These are phyloP conservation scores for Amphimedon queenslandica DNA, from an alignment of 37 sponge, comb jelly and placozoan genomes.

Conservation along the genomic window DNA sequence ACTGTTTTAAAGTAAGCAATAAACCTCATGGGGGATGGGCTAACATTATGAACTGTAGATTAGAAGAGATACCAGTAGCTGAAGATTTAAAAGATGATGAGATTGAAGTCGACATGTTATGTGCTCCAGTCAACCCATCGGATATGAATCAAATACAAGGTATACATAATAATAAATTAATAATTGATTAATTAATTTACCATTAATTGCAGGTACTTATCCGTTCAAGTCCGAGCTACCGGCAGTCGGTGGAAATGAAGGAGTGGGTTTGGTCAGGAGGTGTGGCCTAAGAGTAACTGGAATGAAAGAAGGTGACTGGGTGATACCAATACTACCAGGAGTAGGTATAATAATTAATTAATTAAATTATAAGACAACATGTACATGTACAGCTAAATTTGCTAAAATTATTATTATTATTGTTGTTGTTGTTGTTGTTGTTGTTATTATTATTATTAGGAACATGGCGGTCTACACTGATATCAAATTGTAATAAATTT, in stretches of 20 bases:
- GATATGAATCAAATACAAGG: slow-evolving; percentile 93
- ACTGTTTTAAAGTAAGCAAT: slow-evolving; percentile 41
- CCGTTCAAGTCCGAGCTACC: slow-evolving; percentile 61
- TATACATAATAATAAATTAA: neutral
- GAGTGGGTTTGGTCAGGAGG: slow-evolving; percentile 67
- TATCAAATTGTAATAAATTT: slow-evolving; percentile 28
- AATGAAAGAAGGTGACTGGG: slow-evolving; percentile 70
- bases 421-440: too few species aligned
- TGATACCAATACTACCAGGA: slow-evolving; percentile 62
- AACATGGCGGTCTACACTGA: slow-evolving; percentile 67
- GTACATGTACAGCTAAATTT: too few species aligned
- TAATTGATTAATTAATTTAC: neutral
- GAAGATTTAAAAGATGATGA: slow-evolving; percentile 40
- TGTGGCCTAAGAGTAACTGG: slow-evolving; percentile 46
- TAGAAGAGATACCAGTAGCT: slow-evolving; percentile 13
- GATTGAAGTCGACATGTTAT: slow-evolving; percentile 65
- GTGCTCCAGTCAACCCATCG: slow-evolving; percentile 82
- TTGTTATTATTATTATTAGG: slow-evolving; percentile 39
- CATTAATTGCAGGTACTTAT: slow-evolving; percentile 65
- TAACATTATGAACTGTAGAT: slow-evolving; percentile 1
- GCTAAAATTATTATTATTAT: too few species aligned
- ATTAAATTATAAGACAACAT: too few species aligned
- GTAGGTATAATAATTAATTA: too few species aligned
- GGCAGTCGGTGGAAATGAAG: slow-evolving; percentile 88
- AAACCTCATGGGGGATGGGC: neutral